Evolutionary conservation across 2,888 invertebrate genomes (phyloP), one percentile per base, ranked within the genome.

Genomic region (Caenorhabditis panamensis): DNA sequence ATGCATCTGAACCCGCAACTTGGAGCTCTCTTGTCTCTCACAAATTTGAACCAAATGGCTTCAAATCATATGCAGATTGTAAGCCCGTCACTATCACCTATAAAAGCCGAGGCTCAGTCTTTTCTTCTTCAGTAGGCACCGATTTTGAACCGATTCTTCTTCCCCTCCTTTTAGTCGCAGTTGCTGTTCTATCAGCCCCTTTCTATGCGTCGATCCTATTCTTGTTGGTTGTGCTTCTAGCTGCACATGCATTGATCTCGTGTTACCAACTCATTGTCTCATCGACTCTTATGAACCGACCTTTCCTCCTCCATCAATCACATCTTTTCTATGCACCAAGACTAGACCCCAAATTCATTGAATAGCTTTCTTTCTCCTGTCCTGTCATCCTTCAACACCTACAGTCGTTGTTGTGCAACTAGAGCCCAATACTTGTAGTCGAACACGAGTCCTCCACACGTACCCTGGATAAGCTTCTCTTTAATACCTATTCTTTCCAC

Each of bases 121-220:
- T 78, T 83, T 75, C 80, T 83, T 61, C 72, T 82, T 68, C 77
- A 77, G 54, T 82, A 82, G 82, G 82, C 71, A 78, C 72, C 71
- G 59, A 79, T 79, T 73, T 36, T 49, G 28, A 61, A 76, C 31
- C 18, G 24, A 47, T 28, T 68, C 24, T 59, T 28, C 44, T 41
- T 41, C 41, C 13, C 13, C 41, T 13, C 41, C 13, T 41, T 6
- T 2, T 13, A 41, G 9, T 31, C 41, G 20, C 54, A 24, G 44
- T 51, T 28, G n/a, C 49, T 20, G 36, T 63, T 56, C 16, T 56
- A 31, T 37, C 58, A 75, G 63, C 64, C 53, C 26, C 51, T 67
- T 79, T 79, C 68, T 79, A 79, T 79, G 79, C 73, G 68, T 72
- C 68, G 79, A 79, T 79, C 56, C 37, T 79, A 20, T 47, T 71